Conservation (phyloP, 1,140 invertebrate species). For the Diorhabda elongata region DNA sequence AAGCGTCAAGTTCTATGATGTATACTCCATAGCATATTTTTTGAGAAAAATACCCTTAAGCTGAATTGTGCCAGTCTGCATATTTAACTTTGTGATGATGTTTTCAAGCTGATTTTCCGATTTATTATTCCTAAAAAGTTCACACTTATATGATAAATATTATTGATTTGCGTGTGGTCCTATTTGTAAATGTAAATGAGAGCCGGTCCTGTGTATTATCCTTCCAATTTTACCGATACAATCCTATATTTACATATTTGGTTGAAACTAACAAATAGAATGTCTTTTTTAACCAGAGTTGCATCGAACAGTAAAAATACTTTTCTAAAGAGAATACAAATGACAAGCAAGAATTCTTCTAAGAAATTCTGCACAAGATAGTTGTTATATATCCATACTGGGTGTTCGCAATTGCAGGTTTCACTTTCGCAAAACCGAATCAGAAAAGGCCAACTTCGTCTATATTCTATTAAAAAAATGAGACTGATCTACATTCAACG, state of each 20-base stretch:
- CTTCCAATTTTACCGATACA: too few relatives aligned
- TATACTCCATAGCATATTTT: too few relatives aligned
- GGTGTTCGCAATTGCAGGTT: conserved; percentile 6
- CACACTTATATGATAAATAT: too few relatives aligned
- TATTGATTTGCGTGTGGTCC: too few relatives aligned
- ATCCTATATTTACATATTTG: conserved; percentile 8
- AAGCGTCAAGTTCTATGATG: too few relatives aligned
- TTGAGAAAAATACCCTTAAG: too few relatives aligned
- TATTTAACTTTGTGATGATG: too few relatives aligned
- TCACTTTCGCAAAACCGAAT: conserved; percentile 10
- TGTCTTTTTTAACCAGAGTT: conserved; percentile 8
- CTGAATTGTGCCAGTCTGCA: too few relatives aligned
- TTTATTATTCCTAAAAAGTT: too few relatives aligned
- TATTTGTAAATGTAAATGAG: too few relatives aligned
- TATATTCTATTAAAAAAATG: neutral
- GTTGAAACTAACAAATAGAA: conserved; percentile 7
- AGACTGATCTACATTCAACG: conserved; percentile 14
- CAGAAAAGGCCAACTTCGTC: neutral
- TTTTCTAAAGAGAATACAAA: conserved; percentile 7
- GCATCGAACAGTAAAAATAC: conserved; percentile 7
- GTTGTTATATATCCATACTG: conserved; percentile 3
- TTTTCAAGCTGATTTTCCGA: too few relatives aligned
- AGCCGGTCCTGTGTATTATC: too few relatives aligned
- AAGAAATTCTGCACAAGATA: conserved; percentile 5
- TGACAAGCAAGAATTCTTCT: conserved; percentile 13